These are phyloP conservation scores for Luscinia luscinia DNA, from an alignment of 2,797 vertebrate species.

Conservation along the genomic window DNA sequence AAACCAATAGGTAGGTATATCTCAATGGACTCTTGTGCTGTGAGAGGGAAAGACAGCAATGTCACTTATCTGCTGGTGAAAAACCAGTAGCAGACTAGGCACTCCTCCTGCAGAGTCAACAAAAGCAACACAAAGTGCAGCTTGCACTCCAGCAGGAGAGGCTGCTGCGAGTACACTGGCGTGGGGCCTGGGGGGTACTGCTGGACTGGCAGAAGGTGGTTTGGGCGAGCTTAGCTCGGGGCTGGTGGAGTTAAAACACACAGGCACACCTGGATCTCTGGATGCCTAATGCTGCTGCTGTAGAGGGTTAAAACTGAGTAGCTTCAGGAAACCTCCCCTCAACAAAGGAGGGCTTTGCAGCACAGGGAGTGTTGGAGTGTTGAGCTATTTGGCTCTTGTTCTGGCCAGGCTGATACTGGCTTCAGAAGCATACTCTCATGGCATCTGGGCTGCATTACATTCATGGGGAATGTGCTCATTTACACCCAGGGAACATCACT, in stretches of 20 bases:
- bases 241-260: not conserved
- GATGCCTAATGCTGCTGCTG: not conserved
- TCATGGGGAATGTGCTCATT: not conserved
- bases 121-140: slow-evolving; percentile 19
- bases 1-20: not conserved
- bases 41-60: not conserved
- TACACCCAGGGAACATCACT: not conserved
- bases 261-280: not conserved
- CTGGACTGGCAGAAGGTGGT: not conserved
- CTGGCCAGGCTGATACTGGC: not conserved
- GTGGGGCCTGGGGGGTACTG: not conserved
- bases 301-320: not conserved
- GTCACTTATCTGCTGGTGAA: not conserved
- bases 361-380: not conserved
- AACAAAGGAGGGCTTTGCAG: accelerated
- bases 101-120: slow-evolving; percentile 23
- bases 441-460: not conserved
- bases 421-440: not conserved
- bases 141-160: not conserved
- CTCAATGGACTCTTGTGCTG: not conserved
- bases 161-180: not conserved
- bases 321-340: not conserved
- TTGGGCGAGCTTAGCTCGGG: not conserved
- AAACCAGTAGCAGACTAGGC: not conserved
- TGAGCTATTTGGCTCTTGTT: not conserved